phyloP scores from a whole-genome alignment of 2,797 vertebrate species.

The Thaleichthys pacificus region DNA sequence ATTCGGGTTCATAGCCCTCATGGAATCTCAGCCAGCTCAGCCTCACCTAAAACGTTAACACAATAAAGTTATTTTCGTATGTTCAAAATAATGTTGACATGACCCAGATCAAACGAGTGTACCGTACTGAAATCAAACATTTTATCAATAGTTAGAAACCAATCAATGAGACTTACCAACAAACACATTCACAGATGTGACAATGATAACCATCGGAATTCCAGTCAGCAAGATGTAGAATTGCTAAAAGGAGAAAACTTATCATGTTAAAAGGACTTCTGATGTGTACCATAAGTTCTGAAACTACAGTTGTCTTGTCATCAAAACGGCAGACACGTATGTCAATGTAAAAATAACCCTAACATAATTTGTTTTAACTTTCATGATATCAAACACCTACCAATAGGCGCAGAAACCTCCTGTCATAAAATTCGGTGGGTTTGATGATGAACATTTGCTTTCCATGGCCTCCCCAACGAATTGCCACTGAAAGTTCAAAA shows the following conservation, averaged over 20 bases:
- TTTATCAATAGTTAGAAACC: background rate
- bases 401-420: slow-evolving; percentile 82
- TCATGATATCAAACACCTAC: slow-evolving; percentile 68
- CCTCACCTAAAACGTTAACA: slow-evolving; percentile 75
- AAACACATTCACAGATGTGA: slow-evolving; percentile 86
- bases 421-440: slow-evolving; percentile 83
- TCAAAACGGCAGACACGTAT: background rate
- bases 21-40: slow-evolving; percentile 88
- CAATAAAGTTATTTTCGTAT: background rate
- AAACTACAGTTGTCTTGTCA: background rate
- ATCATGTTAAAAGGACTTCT: background rate
- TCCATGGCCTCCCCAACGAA: slow-evolving; percentile 83
- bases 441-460: slow-evolving; percentile 88
- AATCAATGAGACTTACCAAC: slow-evolving; percentile 79
- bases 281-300: background rate
- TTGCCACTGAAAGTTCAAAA: slow-evolving; percentile 72
- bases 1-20: slow-evolving; percentile 90
- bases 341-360: background rate
- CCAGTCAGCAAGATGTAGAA: slow-evolving; percentile 86
- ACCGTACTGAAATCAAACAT: background rate
- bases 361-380: no score
- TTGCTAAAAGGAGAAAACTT: slow-evolving; percentile 65
- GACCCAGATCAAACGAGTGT: background rate
- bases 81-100: background rate
- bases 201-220: slow-evolving; percentile 76